A percentile compares a stretch with the other conserved stretches of the same genome.
Evolutionary conservation across 2,113 vertebrate species (phyloP).

Genomic region (Helogale parvula): DNA sequence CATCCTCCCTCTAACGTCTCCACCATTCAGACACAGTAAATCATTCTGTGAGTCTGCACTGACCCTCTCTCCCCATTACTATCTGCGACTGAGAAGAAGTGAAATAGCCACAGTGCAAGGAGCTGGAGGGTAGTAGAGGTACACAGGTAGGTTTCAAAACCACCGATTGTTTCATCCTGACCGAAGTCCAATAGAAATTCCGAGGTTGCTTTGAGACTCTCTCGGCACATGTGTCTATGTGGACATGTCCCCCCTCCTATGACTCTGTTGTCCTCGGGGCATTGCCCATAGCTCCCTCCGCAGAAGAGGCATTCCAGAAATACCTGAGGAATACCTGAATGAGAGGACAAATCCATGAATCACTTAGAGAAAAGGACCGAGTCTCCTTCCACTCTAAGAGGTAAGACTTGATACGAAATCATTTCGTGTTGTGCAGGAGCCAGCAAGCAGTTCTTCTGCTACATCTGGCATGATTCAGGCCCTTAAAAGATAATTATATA

Average conservation of each 20-base stretch:
- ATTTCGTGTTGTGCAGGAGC: constrained; percentile 15
- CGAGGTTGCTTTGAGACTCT: not conserved
- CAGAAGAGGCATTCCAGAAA: not conserved
- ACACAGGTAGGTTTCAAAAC: not conserved
- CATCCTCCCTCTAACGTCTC: not conserved
- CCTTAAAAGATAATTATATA: constrained; percentile 71
- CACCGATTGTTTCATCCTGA: not conserved
- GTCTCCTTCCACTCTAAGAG: not conserved
- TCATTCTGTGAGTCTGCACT: not conserved
- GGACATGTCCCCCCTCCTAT: too few species aligned
- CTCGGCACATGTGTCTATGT: accelerated
- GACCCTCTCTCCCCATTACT: not conserved
- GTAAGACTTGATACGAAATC: constrained; percentile 29
- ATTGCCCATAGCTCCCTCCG: not conserved
- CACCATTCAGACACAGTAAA: not conserved
- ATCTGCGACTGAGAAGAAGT: not conserved
- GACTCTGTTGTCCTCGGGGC: not conserved
- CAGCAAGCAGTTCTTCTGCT: constrained; percentile 53
- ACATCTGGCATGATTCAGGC: constrained; percentile 22
- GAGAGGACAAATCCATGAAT: constrained; percentile 3
- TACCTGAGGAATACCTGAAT: not conserved
- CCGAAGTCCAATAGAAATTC: not conserved
- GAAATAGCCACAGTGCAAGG: not conserved
- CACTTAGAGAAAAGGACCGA: not conserved
- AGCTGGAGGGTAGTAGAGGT: not conserved